Evolutionary conservation across 2,888 invertebrate species (phyloP).

Genomic region (Caenorhabditis plicata): DNA sequence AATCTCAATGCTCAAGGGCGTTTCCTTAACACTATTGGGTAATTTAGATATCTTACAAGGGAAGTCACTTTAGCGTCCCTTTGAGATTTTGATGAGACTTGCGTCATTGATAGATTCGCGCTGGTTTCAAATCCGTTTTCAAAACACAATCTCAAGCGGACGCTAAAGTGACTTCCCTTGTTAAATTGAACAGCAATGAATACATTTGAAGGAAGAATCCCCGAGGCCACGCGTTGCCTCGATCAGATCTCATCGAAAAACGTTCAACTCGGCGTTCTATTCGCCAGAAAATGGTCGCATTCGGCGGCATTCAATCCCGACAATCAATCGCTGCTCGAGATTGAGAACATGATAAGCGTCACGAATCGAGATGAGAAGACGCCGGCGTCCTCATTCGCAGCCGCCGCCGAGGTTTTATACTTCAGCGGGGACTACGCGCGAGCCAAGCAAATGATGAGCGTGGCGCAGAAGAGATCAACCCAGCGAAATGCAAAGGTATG

Average conservation of each 20-base stretch:
- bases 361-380: constrained; percentile 16
- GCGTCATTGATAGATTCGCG: no score
- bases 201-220: constrained; percentile 41
- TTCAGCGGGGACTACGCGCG: constrained; percentile 16
- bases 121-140: no score
- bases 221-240: constrained; percentile 54
- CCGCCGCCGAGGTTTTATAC: constrained; percentile 28
- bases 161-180: no score
- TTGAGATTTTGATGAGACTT: no score
- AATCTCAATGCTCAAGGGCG: constrained; percentile 28
- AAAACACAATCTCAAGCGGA: no score
- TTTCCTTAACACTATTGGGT: constrained; percentile 25
- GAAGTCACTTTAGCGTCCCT: no score
- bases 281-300: constrained; percentile 39
- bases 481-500: constrained; percentile 31
- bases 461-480: constrained; percentile 8
- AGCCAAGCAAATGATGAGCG: constrained; percentile 24
- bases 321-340: constrained; percentile 34
- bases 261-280: constrained; percentile 26
- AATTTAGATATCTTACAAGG: no score
- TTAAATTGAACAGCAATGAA: no score
- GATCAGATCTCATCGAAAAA: constrained; percentile 20
- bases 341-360: constrained; percentile 22
- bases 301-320: constrained; percentile 37
- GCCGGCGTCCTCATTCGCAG: constrained; percentile 19